Base-by-base conservation (phyloP, 2,888 invertebrate genomes). In the Ennomos fuscantarius region DNA sequence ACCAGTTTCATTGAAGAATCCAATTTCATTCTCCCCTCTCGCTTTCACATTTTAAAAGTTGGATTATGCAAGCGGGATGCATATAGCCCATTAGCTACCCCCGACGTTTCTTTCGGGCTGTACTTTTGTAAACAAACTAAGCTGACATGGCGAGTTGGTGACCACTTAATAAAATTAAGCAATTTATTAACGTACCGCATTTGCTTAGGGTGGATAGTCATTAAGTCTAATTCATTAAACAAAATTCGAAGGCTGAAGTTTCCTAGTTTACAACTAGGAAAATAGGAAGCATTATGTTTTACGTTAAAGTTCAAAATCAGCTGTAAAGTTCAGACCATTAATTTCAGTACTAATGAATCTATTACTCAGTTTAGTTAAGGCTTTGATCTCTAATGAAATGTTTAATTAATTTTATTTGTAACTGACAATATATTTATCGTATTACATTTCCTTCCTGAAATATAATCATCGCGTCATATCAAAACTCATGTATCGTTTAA, bases 141-240 rank as follows among this genome's bases (percentile, higher is more conserved):
- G 70, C 73, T 75, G 75, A 78, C 79, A 78, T 81, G 78, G 24
- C 5, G 24, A 24, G 24, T 24, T 24, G 24, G 24, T 81, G 71
- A 67, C 62, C 89, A 89, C 89, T 91, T 87, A 86, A 88, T 90
- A 81, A 87, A 89, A 90, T 92, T 86, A 88, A 89, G 82, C 80
- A 86, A 91, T 91, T 89, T 88, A 84, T 89, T 87, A 81, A 80
- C 77, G 76, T 72, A 73, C 72, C 78, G 79, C 86, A 82, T 86
- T 86, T 82, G 79, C 74, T 76, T 74, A 77, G 81, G 82, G 86
- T 76, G 81, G 65, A 65, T 58, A 62, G 69, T 71, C 68, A 68
- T 70, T 65, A 69, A 24, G 54, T 58, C 58, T 60, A 59, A 59
- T 74, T 70, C 47, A 64, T 74, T 64, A 65, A 55, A 55, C 61